phyloP scores from a whole-genome alignment of 2,888 invertebrate species.

The Lapara coniferarum region DNA sequence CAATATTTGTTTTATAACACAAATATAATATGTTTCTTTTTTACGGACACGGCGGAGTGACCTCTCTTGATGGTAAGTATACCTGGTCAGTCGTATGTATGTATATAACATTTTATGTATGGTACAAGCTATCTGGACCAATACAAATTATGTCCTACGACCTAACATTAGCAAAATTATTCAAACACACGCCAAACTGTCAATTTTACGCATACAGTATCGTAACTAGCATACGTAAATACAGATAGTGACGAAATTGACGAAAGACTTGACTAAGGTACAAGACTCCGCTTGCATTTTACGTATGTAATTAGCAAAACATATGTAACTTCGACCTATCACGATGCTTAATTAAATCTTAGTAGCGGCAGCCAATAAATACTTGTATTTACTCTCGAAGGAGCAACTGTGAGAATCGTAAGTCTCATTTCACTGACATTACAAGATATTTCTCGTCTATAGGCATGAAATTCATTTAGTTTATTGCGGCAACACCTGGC shows the following conservation, averaged over 20 bases:
- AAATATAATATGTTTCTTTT: no score
- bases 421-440: slow-evolving; percentile 39
- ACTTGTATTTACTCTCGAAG: slow-evolving; percentile 6
- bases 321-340: slow-evolving; percentile 36
- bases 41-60: no score
- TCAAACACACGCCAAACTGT: not conserved
- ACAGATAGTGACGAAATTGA: slow-evolving; percentile 6
- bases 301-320: slow-evolving; percentile 35
- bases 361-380: slow-evolving; percentile 8
- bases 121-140: no score
- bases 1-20: no score
- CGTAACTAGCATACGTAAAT: slow-evolving; percentile 10
- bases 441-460: slow-evolving; percentile 41
- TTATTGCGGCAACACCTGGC: slow-evolving; percentile 69
- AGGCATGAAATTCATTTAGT: slow-evolving; percentile 56
- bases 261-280: slow-evolving; percentile 18
- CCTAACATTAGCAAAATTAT: not conserved
- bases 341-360: slow-evolving; percentile 29
- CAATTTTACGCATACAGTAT: slow-evolving; percentile 16
- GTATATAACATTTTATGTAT: no score
- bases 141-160: no score
- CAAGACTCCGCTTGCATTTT: slow-evolving; percentile 31
- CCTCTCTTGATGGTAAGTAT: no score
- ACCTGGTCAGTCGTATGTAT: no score
- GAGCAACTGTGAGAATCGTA: slow-evolving; percentile 22